These are phyloP conservation scores for Cephalopholis sonnerati DNA, from an alignment of 2,113 vertebrate genomes.

Conservation along the genomic window DNA sequence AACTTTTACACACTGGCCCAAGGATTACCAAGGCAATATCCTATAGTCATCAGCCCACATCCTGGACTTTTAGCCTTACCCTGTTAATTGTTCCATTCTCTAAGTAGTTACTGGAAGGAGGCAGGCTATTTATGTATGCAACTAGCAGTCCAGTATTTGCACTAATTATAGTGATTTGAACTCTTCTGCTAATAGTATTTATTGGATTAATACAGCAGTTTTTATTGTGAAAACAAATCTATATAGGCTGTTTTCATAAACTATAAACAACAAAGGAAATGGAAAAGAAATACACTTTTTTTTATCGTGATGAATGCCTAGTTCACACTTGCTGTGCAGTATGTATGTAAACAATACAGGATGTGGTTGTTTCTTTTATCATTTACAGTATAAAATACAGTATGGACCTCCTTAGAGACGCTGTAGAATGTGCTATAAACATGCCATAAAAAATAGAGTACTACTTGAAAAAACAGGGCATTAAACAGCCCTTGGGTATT, in stretches of 20 bases:
- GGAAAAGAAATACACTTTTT: not conserved
- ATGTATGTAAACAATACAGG: not conserved
- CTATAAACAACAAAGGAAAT: not conserved
- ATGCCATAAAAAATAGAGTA: conserved; percentile 14
- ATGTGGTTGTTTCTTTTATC: not conserved
- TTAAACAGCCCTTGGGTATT: conserved; percentile 9
- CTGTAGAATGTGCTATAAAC: conserved; percentile 24
- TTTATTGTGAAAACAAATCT: not conserved
- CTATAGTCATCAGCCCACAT: not conserved
- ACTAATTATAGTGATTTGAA: not conserved
- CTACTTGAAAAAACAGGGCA: conserved; percentile 11
- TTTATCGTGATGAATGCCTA: not conserved
- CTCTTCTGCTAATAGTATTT: not conserved
- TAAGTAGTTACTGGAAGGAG: not conserved
- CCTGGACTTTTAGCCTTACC: not conserved
- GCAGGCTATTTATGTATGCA: not conserved
- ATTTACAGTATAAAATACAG: conserved; percentile 3
- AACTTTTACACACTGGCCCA: not conserved
- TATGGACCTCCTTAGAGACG: not conserved
- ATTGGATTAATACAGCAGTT: not conserved
- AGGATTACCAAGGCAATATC: not conserved
- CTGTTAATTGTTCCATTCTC: not conserved
- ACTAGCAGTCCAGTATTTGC: not conserved
- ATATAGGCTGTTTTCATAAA: no score
- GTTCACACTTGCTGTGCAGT: not conserved